Conservation (phyloP, 2,888 invertebrate species). For the Sisyra terminalis region DNA sequence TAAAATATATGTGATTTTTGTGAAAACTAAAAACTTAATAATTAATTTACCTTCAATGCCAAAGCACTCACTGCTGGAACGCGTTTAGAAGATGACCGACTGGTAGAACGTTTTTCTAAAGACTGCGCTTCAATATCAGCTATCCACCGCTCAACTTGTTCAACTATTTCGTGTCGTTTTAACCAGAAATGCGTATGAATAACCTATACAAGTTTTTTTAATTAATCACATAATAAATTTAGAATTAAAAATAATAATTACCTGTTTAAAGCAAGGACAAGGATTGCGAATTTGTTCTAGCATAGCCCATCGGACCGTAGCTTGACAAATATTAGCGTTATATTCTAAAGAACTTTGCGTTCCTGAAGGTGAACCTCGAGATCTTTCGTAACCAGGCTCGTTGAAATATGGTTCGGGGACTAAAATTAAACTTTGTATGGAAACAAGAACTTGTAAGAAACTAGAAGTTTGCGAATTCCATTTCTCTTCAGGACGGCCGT, state of each 20-base stretch:
- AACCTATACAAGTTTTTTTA: slow-evolving; percentile 34
- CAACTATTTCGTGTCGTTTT: slow-evolving; percentile 77
- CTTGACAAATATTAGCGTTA: slow-evolving; percentile 89
- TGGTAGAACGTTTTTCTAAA: slow-evolving; percentile 60
- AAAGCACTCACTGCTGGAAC: slow-evolving; percentile 35
- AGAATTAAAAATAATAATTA: no score
- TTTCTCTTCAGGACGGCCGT: slow-evolving; percentile 90
- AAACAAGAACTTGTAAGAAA: slow-evolving; percentile 83
- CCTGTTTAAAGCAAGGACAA: slow-evolving; percentile 81
- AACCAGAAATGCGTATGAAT: slow-evolving; percentile 90
- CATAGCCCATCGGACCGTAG: slow-evolving; percentile 93
- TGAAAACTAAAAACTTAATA: neutral
- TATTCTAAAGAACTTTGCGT: slow-evolving; percentile 84
- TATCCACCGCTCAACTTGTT: slow-evolving; percentile 83
- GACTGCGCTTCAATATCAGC: slow-evolving; percentile 66
- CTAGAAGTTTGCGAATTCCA: slow-evolving; percentile 95
- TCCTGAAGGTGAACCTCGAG: slow-evolving; percentile 74
- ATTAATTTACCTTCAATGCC: slow-evolving; percentile 46
- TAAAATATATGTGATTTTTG: neutral
- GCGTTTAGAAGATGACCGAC: slow-evolving; percentile 27
- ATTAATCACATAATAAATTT: slow-evolving; percentile 1
- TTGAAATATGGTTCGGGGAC: slow-evolving; percentile 91
- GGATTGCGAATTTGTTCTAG: slow-evolving; percentile 82
- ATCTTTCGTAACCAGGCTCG: slow-evolving; percentile 86
- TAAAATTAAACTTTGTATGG: slow-evolving; percentile 81